Percentiles rank a stretch among this genome's conserved stretches.
Evolutionary conservation across 2,113 vertebrate species (phyloP).

Genomic region (Orthonyx spaldingii): DNA sequence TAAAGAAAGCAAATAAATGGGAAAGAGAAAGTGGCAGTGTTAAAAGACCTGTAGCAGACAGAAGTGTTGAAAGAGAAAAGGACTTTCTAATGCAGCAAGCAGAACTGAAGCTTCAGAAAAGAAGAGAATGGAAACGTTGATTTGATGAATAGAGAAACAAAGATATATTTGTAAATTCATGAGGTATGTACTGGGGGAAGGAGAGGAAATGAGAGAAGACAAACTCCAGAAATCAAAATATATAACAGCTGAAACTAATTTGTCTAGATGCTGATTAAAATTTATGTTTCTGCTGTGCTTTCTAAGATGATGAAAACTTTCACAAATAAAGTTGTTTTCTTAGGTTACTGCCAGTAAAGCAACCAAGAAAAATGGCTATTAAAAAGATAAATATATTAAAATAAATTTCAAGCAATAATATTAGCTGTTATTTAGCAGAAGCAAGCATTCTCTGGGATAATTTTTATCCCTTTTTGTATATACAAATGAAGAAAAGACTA

Average conservation of each 20-base stretch:
- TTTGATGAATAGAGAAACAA: neutral
- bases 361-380: neutral
- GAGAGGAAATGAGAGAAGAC: neutral
- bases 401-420: neutral
- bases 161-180: neutral
- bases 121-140: neutral
- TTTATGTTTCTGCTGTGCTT: neutral
- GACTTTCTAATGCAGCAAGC: neutral
- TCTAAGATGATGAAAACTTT: neutral
- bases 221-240: neutral
- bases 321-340: neutral
- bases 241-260: neutral
- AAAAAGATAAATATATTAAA: neutral
- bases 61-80: neutral
- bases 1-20: neutral
- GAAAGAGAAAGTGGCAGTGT: neutral
- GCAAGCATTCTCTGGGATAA: neutral
- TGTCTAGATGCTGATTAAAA: neutral
- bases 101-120: neutral
- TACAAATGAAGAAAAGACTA: neutral
- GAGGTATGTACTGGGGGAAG: neutral
- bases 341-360: neutral
- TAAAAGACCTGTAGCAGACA: neutral
- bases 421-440: neutral
- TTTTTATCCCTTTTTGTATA: neutral